phyloP scores from a whole-genome alignment of 2,888 invertebrate species.

The Drosophila diplacantha region DNA sequence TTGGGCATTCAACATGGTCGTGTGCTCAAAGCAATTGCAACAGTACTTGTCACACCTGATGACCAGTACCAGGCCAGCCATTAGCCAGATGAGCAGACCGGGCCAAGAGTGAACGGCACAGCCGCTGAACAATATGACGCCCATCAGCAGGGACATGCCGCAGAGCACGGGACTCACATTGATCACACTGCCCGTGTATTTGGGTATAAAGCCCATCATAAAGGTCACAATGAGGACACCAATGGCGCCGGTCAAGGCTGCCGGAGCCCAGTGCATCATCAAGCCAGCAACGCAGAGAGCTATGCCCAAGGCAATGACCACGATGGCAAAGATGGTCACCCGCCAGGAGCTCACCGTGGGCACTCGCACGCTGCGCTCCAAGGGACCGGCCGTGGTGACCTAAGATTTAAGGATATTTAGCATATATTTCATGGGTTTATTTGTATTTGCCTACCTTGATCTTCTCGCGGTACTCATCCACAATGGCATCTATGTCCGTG shows the following conservation, averaged over 20 bases:
- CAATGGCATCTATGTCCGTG: conserved; percentile 87
- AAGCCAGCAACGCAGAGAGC: conserved; percentile 72
- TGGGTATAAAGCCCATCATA: conserved; percentile 77
- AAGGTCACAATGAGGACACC: conserved; percentile 75
- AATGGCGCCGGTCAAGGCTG: conserved; percentile 70
- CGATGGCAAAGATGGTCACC: conserved; percentile 74
- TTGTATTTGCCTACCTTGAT: conserved; percentile 79
- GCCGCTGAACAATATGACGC: conserved; percentile 70
- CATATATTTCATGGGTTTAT: accelerated
- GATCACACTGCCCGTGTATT: conserved; percentile 74
- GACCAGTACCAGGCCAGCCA: conserved; percentile 72
- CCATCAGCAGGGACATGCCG: conserved; percentile 67
- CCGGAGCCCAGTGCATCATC: conserved; percentile 67
- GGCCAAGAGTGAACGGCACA: conserved; percentile 77
- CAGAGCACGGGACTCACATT: conserved; percentile 75
- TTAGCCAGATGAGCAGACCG: conserved; percentile 75
- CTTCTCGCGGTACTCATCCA: conserved; percentile 86
- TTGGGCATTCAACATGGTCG: conserved; percentile 69
- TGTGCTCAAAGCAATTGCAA: conserved; percentile 76
- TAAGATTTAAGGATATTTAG: conserved; percentile 16
- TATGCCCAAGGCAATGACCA: conserved; percentile 71
- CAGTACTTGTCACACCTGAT: conserved; percentile 77
- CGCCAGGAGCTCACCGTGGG: conserved; percentile 77
- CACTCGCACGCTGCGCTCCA: conserved; percentile 75
- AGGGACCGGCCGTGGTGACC: conserved; percentile 78